These are phyloP conservation scores for Mactromeris polynyma DNA, from an alignment of 2,888 invertebrate species.

Conservation along the genomic window DNA sequence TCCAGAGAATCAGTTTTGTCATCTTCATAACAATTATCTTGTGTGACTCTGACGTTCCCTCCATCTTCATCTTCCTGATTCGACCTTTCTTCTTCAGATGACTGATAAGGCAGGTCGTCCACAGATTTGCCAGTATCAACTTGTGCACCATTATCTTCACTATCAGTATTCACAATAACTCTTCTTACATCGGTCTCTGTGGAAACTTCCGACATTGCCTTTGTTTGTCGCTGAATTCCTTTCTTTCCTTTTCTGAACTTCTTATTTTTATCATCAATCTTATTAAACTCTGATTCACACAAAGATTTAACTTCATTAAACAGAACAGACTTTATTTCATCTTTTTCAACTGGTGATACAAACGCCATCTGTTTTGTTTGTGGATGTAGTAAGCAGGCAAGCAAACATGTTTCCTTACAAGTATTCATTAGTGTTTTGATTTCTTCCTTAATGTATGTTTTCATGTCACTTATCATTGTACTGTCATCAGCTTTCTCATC, in stretches of 20 bases:
- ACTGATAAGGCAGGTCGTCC: neutral
- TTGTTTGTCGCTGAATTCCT: slow-evolving; percentile 42
- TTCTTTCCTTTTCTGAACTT: slow-evolving; percentile 56
- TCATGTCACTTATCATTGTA: slow-evolving; percentile 42
- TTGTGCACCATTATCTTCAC: slow-evolving; percentile 41
- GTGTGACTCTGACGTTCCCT: neutral
- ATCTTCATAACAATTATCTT: neutral
- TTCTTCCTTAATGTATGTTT: slow-evolving; percentile 43
- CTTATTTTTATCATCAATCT: slow-evolving; percentile 25
- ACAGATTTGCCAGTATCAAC: neutral
- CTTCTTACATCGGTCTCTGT: slow-evolving; percentile 45
- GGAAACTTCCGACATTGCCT: slow-evolving; percentile 53
- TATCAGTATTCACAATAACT: slow-evolving; percentile 37
- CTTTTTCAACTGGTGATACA: slow-evolving; percentile 59
- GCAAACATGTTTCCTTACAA: slow-evolving; percentile 49
- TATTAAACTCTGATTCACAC: slow-evolving; percentile 45
- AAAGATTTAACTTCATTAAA: slow-evolving; percentile 49
- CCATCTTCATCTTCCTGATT: neutral
- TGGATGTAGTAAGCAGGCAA: slow-evolving; percentile 64
- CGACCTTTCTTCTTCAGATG: neutral
- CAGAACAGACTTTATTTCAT: slow-evolving; percentile 47
- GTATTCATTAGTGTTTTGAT: slow-evolving; percentile 45
- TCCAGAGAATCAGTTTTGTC: neutral
- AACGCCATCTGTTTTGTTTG: slow-evolving; percentile 69
- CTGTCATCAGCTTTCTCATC: slow-evolving; percentile 51